Evolutionary conservation across 2,113 vertebrate species (phyloP), one percentile per base, ranked within the genome.

Genomic region (Oxygymnocypris stewartii): DNA sequence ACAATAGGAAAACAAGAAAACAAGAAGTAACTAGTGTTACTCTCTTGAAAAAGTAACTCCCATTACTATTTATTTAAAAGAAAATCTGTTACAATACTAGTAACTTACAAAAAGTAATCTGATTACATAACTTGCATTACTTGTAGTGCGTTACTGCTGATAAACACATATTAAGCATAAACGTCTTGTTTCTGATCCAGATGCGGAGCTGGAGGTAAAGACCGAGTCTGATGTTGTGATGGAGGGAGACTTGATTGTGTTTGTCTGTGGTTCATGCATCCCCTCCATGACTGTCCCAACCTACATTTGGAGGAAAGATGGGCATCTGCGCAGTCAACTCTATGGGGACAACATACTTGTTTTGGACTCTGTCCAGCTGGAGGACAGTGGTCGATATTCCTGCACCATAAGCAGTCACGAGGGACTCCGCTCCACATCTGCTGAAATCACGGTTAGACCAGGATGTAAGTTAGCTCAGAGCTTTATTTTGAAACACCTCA

Each of bases 251-350:
- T 69, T 59, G 80, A 49, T 83, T 3, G 1, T 31, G 4, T 51
- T 87, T 49, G 31, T 16, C 28, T 87, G 86, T 8, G 86, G 86
- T 12, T 76, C 80, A 25, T 87, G 79, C 73, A 77, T 83, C 31
- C 79, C 86, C 47, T 87, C 86, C 31, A n/a, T 83, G 13, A 77
- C 44, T 25, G 31, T 87, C 40, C 85, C 86, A 44, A 87, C 44
- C 31, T 87, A 87, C 35, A 69, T 69, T 61, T 87, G 86, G 86
- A 54, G 40, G 37, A 87, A 87, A 83, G 86, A 87, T 11, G 73
- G 86, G 6, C n/a, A 1, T 44, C n/a, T 31, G 16, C 37, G 16
- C 73, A 77, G 42, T 25, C 42, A 59, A 2, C 4, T 0, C 1
- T 6, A 8, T 69, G 73, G 59, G 44, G n/a, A 69, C 7, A 78